Evolutionary conservation across 2,888 invertebrate species (phyloP).

Genomic region (Eilema caniola): DNA sequence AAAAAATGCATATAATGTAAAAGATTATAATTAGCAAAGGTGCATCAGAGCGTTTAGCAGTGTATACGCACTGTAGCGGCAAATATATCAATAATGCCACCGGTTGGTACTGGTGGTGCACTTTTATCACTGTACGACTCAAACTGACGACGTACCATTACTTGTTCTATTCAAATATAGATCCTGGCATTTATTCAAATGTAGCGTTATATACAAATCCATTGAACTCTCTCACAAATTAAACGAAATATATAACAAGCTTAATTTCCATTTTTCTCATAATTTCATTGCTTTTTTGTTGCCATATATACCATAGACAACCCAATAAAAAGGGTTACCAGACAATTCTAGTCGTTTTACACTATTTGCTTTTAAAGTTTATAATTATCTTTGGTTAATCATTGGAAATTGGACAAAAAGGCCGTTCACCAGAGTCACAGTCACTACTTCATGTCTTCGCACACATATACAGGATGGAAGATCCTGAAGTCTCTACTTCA

Average conservation of each 20-base stretch:
- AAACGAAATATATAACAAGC: constrained; percentile 53
- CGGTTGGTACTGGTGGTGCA: constrained; percentile 68
- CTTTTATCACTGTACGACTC: constrained; percentile 53
- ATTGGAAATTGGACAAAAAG: too few species aligned
- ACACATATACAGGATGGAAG: too few species aligned
- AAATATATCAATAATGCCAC: constrained; percentile 60
- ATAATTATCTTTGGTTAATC: too few species aligned
- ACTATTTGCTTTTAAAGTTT: too few species aligned
- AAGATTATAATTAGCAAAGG: constrained; percentile 3
- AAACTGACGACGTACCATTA: constrained; percentile 69
- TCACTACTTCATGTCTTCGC: too few species aligned
- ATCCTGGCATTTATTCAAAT: constrained; percentile 49
- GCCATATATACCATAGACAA: constrained; percentile 34
- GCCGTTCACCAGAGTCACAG: too few species aligned
- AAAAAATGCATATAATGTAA: constrained; percentile 12
- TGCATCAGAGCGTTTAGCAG: constrained; percentile 10
- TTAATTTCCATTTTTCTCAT: constrained; percentile 58
- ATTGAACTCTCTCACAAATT: constrained; percentile 57
- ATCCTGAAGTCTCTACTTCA: too few species aligned
- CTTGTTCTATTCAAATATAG: constrained; percentile 56
- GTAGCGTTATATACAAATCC: constrained; percentile 42
- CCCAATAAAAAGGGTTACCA: not conserved
- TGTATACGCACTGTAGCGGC: constrained; percentile 9
- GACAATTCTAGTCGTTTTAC: not conserved
- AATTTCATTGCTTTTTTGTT: constrained; percentile 53